Base-by-base conservation (phyloP, 2,888 invertebrate species). In the Drosophila tripunctata region DNA sequence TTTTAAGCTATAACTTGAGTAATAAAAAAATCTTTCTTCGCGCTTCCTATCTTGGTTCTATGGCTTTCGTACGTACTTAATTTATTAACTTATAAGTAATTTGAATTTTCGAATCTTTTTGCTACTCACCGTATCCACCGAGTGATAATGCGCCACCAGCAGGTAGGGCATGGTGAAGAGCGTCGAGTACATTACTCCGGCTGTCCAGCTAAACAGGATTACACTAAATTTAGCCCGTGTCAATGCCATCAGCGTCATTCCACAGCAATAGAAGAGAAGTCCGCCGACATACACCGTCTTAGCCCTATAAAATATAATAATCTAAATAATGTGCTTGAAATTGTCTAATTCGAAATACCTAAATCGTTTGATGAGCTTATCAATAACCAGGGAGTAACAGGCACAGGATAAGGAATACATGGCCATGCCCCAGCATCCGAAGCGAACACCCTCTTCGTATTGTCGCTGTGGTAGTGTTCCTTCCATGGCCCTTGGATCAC, bases 351-450 rank as follows among this genome's bases (percentile, higher is more conserved):
- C 4, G 3, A 1, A 14, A 3, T 90, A 95, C 95, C 94, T 93
- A 81, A 93, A 92, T 80, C 93, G 93, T 80, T 95, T 93, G 70
- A 99, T 97, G 7, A 98, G 93, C 89, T 93, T 95, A 90, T 98
- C 98, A 63, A 99, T 98, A 55, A 96, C 90, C 45, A 96, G 93
- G 0, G 98, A 98, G 91, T 99, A 99, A 87, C 96, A 94, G 10
- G 98, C 96, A 89, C 98, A 98, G 1, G 98, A 97, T n/a, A 98
- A 90, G 0, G 98, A 98, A 85, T 96, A 96, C 96, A 96, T 96
- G 0, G 98, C 96, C 98, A 99, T 99, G 21, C 98, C 98, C 95
- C 97, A 97, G 86, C 98, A 98, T 8, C 98, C 99, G 87, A 98
- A 97, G 36, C 98, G 93, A 0, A 99, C 97, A 0, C 99, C 99